phyloP scores from a whole-genome alignment of 2,113 vertebrate species.

The Sinocyclocheilus grahami region DNA sequence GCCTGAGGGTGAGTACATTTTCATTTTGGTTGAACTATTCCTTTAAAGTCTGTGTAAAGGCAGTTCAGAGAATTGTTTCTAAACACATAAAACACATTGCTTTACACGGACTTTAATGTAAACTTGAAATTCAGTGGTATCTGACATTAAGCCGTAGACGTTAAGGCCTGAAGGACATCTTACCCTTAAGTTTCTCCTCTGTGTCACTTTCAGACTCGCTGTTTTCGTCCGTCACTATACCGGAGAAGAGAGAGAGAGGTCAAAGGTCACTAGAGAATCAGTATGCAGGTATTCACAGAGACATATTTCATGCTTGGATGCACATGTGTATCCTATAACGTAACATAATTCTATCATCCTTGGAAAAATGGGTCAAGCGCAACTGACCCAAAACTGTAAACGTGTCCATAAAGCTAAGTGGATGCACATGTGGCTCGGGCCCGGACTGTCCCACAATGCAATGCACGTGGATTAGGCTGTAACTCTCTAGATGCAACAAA shows the following conservation, averaged over 20 bases:
- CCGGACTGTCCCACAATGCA: slow-evolving; percentile 2
- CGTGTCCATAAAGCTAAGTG: slow-evolving; percentile 58
- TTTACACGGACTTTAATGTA: too few relatives aligned
- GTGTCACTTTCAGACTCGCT: slow-evolving; percentile 97
- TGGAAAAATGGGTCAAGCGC: slow-evolving; percentile 46
- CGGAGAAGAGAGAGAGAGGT: slow-evolving; percentile 6
- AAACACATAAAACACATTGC: too few relatives aligned
- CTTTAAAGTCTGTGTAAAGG: too few relatives aligned
- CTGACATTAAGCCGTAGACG: too few relatives aligned
- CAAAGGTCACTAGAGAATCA: not conserved
- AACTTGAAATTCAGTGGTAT: too few relatives aligned
- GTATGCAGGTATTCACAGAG: slow-evolving; percentile 20
- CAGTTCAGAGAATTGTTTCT: too few relatives aligned
- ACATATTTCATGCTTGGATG: slow-evolving; percentile 22
- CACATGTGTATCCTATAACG: slow-evolving; percentile 50
- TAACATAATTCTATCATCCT: slow-evolving; percentile 39
- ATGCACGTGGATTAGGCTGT: not conserved
- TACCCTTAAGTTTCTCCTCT: slow-evolving; percentile 94
- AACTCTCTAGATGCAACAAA: not conserved
- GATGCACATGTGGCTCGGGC: slow-evolving; percentile 42
- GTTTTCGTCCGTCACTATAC: slow-evolving; percentile 92
- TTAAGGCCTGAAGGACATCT: not conserved
- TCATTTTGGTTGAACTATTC: too few relatives aligned
- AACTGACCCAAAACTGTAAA: slow-evolving; percentile 58
- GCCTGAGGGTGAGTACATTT: too few relatives aligned